Base-by-base conservation (phyloP, 2,888 invertebrate genomes). In the Eilema griseolum region DNA sequence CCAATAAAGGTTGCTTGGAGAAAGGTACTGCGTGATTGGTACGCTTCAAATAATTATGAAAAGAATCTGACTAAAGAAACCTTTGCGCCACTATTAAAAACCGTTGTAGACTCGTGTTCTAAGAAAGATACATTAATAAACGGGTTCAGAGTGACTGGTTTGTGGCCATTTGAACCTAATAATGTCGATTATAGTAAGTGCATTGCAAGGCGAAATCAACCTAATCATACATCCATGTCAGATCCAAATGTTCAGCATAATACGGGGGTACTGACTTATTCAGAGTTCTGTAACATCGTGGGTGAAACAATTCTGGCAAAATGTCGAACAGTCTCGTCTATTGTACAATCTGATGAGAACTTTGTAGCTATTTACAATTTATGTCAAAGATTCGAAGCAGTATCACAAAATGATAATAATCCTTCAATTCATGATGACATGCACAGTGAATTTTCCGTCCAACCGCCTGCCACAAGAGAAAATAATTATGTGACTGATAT, bases 1-100 rank as follows among this genome's bases (percentile, higher is more conserved):
- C 69, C 73, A 7, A 56, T 73, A 33, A 73, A 70, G 59, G 59
- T 16, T 74, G 61, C 41, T 23, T 73, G 70, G 67, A 67, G 61
- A 31, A 67, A 61, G 4, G 37, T 16, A 28, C 52, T 57, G 12
- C 33, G 31, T 3, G 60, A 67, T 12, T 67, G 66, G 66, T 65
- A 63, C n/a, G 16, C n/a, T 31, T 46, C 61, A 23, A 57, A 41
- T 66, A 72, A 69, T 69, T 63, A 66, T 33, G 26, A 63, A 24
- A 61, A 41, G 11, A 59, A 24, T 59, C 31, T 72, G 2, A 69
- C 59, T 3, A 72, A 69, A 69, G 63, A 69, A 60, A 31, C n/a
- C 11, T 67, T 66, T 61, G 66, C 66, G 60, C 61, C 63, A 1
- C 14, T 67, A n/a, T 16, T 67, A 57, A 62, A 72, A 66, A 66